These are phyloP conservation scores for Hiodon alosoides DNA, from an alignment of 2,113 vertebrate species.

Conservation along the genomic window DNA sequence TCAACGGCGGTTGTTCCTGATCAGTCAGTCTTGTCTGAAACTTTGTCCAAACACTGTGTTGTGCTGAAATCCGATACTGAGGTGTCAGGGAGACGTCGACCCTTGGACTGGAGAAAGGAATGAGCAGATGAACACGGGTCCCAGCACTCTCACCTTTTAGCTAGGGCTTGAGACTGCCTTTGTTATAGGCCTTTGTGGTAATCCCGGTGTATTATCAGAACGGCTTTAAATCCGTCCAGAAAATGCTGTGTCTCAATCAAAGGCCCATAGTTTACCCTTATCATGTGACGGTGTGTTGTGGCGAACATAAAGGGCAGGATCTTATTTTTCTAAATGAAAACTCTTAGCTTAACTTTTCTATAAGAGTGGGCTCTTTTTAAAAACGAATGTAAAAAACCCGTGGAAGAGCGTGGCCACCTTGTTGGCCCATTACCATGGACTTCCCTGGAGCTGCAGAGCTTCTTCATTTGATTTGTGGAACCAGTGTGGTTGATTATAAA, in stretches of 20 bases:
- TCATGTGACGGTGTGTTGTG: too few relatives aligned
- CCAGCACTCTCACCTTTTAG: conserved; percentile 5
- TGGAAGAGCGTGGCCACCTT: too few relatives aligned
- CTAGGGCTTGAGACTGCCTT: background rate
- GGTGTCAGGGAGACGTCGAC: conserved; percentile 16
- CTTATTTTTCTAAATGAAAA: too few relatives aligned
- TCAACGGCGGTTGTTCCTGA: conserved; percentile 6
- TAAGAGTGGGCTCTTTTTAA: too few relatives aligned
- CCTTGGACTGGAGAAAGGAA: background rate
- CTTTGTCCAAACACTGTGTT: conserved; percentile 31
- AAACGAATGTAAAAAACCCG: too few relatives aligned
- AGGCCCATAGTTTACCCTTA: background rate
- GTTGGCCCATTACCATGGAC: too few relatives aligned
- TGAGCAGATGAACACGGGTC: conserved; percentile 7
- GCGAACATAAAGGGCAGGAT: too few relatives aligned
- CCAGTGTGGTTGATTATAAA: too few relatives aligned
- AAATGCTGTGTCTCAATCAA: background rate
- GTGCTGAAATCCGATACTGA: conserved; percentile 20
- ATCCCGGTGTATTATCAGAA: background rate
- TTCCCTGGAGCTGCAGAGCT: too few relatives aligned
- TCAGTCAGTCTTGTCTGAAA: conserved; percentile 25
- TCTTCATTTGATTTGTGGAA: too few relatives aligned
- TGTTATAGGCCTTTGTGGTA: background rate
- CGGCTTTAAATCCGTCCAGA: background rate
- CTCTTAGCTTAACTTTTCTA: too few relatives aligned